Conservation (phyloP, 2,888 invertebrate genomes). For the Ceramica pisi region DNA sequence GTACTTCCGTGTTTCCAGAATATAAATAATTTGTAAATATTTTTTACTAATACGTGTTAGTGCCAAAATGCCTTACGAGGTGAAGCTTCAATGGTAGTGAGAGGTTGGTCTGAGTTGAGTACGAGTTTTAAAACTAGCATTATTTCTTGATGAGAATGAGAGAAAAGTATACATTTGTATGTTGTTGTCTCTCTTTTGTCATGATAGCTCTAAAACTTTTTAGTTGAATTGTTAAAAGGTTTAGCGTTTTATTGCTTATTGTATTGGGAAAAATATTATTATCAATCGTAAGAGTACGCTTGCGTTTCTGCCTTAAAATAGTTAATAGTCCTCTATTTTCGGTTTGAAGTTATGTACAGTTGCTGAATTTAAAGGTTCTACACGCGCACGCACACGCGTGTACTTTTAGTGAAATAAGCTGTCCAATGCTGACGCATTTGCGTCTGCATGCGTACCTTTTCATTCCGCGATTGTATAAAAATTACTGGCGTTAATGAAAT, state of each 20-base stretch:
- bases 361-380: not conserved
- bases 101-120: conserved; percentile 37
- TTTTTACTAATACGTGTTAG: conserved; percentile 42
- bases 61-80: conserved; percentile 58
- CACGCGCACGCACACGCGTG: not conserved
- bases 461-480: not conserved
- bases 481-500: not conserved
- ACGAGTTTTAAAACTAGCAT: conserved; percentile 22
- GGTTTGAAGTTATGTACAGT: not conserved
- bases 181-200: conserved; percentile 16
- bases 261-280: conserved; percentile 10
- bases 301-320: not conserved
- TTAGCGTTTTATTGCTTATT: conserved; percentile 18
- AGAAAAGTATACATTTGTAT: not conserved
- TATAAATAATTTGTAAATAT: conserved; percentile 52
- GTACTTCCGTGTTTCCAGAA: conserved; percentile 1
- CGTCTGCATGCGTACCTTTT: not conserved
- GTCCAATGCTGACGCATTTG: not conserved
- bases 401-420: not conserved
- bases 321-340: not conserved
- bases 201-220: conserved; percentile 9
- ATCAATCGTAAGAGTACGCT: not conserved
- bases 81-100: conserved; percentile 42
- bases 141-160: not conserved
- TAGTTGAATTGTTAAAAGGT: conserved; percentile 28